A percentile compares a stretch with the other conserved stretches of the same genome.
Evolutionary conservation across 2,888 invertebrate genomes (phyloP).

Genomic region (Seira sanloemensis): DNA sequence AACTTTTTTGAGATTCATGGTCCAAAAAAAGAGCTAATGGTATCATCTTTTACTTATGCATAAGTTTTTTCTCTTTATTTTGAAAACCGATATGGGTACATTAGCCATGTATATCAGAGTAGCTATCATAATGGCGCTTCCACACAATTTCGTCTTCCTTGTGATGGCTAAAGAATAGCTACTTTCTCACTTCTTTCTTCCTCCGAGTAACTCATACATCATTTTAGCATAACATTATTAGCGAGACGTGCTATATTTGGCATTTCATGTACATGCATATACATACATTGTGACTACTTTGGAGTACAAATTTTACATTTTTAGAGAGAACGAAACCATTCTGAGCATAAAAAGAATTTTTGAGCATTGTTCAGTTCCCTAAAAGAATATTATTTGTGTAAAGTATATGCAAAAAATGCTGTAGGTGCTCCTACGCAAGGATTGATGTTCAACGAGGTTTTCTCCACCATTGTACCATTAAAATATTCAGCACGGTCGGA

Average conservation of each 20-base stretch:
- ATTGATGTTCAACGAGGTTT: not conserved
- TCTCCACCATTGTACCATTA: not conserved
- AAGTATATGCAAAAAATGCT: too few species aligned
- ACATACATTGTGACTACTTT: not conserved
- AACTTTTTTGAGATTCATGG: constrained; percentile 43
- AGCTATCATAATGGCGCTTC: constrained; percentile 25
- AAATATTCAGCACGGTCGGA: not conserved
- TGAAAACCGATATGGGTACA: not conserved
- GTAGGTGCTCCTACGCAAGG: not conserved
- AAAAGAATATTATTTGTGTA: not conserved
- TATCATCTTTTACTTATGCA: constrained; percentile 47
- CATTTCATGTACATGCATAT: not conserved
- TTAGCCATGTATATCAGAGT: too few species aligned
- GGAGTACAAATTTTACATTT: not conserved
- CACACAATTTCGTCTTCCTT: constrained; percentile 22
- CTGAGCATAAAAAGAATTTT: too few species aligned
- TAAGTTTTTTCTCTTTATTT: not conserved
- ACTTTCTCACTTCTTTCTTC: not conserved
- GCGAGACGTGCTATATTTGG: not conserved
- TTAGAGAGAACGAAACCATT: not conserved
- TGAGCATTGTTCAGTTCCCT: too few species aligned
- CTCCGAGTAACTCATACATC: not conserved
- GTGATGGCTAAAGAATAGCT: not conserved
- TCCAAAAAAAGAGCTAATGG: constrained; percentile 58
- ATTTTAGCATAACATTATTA: not conserved